Evolutionary conservation across 2,888 invertebrate species (phyloP), one percentile per base, ranked within the genome.

Genomic region (Orgyia antiqua): DNA sequence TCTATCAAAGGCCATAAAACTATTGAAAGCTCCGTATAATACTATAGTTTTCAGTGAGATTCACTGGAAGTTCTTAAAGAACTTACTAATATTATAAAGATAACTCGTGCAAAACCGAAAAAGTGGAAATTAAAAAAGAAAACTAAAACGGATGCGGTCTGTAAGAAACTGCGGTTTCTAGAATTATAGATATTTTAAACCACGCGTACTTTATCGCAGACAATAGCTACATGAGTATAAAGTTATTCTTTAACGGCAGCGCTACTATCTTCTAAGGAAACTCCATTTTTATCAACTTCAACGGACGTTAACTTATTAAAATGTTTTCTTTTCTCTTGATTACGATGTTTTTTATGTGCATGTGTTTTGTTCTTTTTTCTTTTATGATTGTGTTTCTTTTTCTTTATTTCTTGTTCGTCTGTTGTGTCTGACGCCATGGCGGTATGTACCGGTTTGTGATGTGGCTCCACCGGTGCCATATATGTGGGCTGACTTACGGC

Each of bases 401-500:
- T 75, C 27, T 67, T 69, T 1, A 60, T 66, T 0, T 21, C 30
- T 2, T 24, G 31, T 2, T 62, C 62, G 0, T 59, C 61, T 0
- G 51, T 39, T 1, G 21, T 9, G 1, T 58, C 62, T 0, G 49
- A 8, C 3, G 29, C 27, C 1, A 40, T 13, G 0, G 38, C 13
- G 13, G 46, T 40, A 25, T 46, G 48, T 8, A 52, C 5, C 3
- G 40, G 26, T 13, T 66, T 72, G 1, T 61, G 58, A 0, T 18
- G 31, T 3, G 4, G 23, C n/a, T 77, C 77, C 0, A 78, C 70
- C 0, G 82, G 79, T 0, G 79, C 83, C 79, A 82, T 76, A 49
- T 80, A 83, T 0, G 70, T 76, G 2, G 29, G 13, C 3, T 18
- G 25, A 5, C 8, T 27, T 24, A 51, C 48, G 0, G 56, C 44